Base-by-base conservation (phyloP, 1,140 invertebrate species). In the Drosophila insularis region DNA sequence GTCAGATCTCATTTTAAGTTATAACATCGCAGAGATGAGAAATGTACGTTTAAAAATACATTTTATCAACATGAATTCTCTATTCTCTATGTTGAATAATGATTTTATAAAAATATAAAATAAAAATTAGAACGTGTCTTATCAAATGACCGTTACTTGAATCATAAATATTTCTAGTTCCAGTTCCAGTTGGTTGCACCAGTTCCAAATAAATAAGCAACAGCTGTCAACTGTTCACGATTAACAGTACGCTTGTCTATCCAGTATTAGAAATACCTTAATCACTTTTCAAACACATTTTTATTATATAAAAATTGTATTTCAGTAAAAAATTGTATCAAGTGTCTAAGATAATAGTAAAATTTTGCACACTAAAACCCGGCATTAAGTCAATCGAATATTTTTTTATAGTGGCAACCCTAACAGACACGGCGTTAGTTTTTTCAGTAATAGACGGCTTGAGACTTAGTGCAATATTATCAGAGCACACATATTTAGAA, bases 381-480 rank as follows among this genome's bases (percentile, higher is more conserved):
- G n/a, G n/a, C 17, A 1, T 19, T 17, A 6, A 7, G 43, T 3
- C 43, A 50, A 50, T 50, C 43, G 43, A 50, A 21, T 50, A 21
- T 21, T 11, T 50, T 21, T 50, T 21, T 10, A 17, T 2, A 17
- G 43, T 50, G 43, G 43, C 19, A 50, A 50, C 43, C 43, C 43
- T 21, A 19, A 17, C 6, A 31, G 14, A 4, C 55, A 56, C 55
- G 43, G 43, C 43, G 43, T 50, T 56, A 10, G 10, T 35, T 56
- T 32, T 19, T 19, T 56, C 32, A 39, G 55, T 23, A 62, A 73
- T 63, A 11, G 40, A 64, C 81, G 81, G 78, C 81, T 67, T 65
- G 62, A 66, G 74, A 85, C 68, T 81, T 72, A 63, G 69, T 75
- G 69, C 73, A 78, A 77, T 75, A 76, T 76, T 78, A 78, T 81